These are phyloP conservation scores for Campoplex capitator DNA, from an alignment of 2,888 invertebrate genomes.

Conservation along the genomic window DNA sequence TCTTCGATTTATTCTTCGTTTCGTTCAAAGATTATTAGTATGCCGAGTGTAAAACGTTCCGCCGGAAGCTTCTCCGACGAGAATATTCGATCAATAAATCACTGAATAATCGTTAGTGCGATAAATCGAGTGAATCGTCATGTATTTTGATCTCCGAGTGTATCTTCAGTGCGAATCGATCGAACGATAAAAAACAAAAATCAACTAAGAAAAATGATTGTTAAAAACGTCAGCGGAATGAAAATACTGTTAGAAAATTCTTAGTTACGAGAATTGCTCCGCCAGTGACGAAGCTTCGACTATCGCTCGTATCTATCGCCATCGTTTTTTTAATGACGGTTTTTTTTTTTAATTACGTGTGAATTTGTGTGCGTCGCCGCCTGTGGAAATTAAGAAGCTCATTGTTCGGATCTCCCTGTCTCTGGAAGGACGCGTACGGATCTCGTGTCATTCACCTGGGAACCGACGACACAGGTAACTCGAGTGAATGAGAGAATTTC, in stretches of 20 bases:
- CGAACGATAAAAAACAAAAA: neutral
- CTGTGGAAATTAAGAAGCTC: conserved; percentile 20
- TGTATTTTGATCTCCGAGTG: neutral
- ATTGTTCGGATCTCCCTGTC: conserved; percentile 31
- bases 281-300: neutral
- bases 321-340: neutral
- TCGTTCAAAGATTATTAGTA: conserved; percentile 50
- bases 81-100: conserved; percentile 29
- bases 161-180: neutral
- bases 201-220: neutral
- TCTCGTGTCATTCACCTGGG: conserved; percentile 68
- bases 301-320: neutral
- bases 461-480: conserved; percentile 68
- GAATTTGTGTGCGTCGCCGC: conserved; percentile 37
- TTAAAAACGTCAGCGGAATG: neutral
- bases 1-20: neutral
- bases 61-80: conserved; percentile 36
- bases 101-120: neutral
- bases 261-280: neutral
- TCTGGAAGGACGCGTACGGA: conserved; percentile 62
- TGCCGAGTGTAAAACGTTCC: conserved; percentile 45
- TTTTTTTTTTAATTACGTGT: conserved; percentile 39
- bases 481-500: conserved; percentile 63
- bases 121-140: neutral
- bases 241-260: neutral